A percentile compares a stretch with the other conserved stretches of the same genome.
Evolutionary conservation across 1,140 invertebrate species (phyloP).

Genomic region (Trachymyrmex septentrionalis): DNA sequence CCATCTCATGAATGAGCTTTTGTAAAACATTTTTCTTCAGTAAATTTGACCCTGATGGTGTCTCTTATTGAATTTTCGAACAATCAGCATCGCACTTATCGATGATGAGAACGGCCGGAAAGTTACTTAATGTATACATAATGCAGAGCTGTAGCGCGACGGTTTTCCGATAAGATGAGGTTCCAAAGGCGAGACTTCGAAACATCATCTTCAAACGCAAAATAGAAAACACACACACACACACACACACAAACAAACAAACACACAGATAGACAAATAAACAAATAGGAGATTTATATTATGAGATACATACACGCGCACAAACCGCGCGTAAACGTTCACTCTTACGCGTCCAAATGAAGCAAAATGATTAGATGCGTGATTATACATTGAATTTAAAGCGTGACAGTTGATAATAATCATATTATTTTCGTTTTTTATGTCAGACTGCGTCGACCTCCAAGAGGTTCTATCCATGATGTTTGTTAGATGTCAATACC

Average conservation of each 20-base stretch:
- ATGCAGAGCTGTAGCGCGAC: slow-evolving; percentile 39
- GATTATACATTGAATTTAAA: not conserved
- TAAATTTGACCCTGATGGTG: slow-evolving; percentile 36
- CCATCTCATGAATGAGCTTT: slow-evolving; percentile 19
- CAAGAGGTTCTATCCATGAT: slow-evolving; percentile 34
- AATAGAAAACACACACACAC: slow-evolving; percentile 21
- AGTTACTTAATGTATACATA: slow-evolving; percentile 80
- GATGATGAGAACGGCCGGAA: slow-evolving; percentile 77
- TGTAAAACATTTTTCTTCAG: slow-evolving; percentile 5
- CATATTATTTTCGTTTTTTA: slow-evolving; percentile 40
- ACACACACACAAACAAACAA: slow-evolving; percentile 14
- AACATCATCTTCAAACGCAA: slow-evolving; percentile 62
- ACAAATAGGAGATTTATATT: slow-evolving; percentile 49
- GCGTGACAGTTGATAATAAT: not conserved
- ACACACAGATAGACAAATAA: not conserved
- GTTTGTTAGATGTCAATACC: slow-evolving; percentile 2
- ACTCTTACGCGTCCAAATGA: slow-evolving; percentile 19
- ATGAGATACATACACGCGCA: slow-evolving; percentile 10
- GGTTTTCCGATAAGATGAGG: slow-evolving; percentile 48
- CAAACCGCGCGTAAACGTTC: slow-evolving; percentile 15
- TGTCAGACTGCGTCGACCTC: slow-evolving; percentile 36
- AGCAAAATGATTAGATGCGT: slow-evolving; percentile 44
- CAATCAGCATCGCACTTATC: slow-evolving; percentile 72
- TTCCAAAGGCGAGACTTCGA: slow-evolving; percentile 30
- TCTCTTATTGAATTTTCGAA: slow-evolving; percentile 61